Evolutionary conservation across 1,140 invertebrate genomes (phyloP).

Genomic region (Diprion similis): DNA sequence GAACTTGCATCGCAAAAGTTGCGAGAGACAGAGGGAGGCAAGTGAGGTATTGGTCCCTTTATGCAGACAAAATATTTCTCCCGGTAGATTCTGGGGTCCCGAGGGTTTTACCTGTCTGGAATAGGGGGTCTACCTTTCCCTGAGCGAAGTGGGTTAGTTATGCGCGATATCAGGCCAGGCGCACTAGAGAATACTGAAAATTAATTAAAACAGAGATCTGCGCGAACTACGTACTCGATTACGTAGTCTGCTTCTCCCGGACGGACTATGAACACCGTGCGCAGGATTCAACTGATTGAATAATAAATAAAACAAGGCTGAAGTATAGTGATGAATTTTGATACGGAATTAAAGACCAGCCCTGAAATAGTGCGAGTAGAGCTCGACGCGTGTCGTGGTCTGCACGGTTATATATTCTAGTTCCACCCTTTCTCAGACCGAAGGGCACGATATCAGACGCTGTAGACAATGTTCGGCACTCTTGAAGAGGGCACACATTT

Average conservation of each 20-base stretch:
- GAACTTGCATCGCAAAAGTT: too few species aligned
- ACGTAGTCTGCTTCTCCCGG: background rate
- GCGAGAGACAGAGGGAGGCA: too few species aligned
- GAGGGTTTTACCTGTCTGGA: background rate
- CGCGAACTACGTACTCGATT: background rate
- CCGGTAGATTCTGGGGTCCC: background rate
- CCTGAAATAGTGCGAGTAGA: background rate
- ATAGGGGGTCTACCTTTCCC: background rate
- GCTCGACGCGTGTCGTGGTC: background rate
- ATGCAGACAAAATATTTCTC: background rate
- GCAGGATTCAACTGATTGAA: background rate
- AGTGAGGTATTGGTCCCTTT: background rate
- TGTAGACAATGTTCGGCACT: background rate
- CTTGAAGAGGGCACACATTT: too few species aligned
- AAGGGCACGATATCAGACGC: background rate
- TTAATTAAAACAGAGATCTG: constrained; percentile 3
- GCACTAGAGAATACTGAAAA: background rate
- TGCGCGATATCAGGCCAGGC: background rate
- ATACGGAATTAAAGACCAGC: background rate
- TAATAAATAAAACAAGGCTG: background rate
- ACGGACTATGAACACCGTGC: background rate
- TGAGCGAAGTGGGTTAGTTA: background rate
- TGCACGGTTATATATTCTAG: too few species aligned
- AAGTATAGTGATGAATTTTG: background rate
- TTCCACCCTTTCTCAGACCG: background rate